Evolutionary conservation across 2,113 vertebrate genomes (phyloP).

Genomic region (Carassius auratus): DNA sequence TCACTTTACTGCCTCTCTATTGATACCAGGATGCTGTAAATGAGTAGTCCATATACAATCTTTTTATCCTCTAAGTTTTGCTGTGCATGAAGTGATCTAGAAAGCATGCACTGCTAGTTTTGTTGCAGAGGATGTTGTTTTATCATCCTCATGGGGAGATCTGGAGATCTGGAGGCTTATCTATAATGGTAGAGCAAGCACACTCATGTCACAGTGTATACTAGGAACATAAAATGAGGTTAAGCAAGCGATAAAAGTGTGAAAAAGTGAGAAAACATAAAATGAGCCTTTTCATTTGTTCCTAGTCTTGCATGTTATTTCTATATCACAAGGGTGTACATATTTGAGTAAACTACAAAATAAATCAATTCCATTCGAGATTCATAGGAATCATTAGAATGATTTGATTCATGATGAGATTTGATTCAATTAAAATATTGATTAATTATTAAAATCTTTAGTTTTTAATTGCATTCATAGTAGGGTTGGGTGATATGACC

Average conservation of each 20-base stretch:
- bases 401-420: background rate
- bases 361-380: background rate
- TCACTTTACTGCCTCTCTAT: background rate
- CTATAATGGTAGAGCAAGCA: background rate
- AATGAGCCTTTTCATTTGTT: background rate
- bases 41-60: background rate
- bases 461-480: too few species aligned
- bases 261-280: background rate
- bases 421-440: too few species aligned
- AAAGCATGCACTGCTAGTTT: background rate
- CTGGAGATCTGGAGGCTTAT: background rate
- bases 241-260: background rate
- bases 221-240: background rate
- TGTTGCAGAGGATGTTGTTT: background rate
- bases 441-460: too few species aligned
- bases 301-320: background rate
- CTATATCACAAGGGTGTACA: background rate
- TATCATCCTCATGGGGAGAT: background rate
- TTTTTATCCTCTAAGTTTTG: background rate
- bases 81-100: background rate
- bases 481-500: too few species aligned
- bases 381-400: background rate
- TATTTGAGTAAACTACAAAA: background rate
- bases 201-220: background rate
- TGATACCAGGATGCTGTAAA: constrained; percentile 11